Conservation (phyloP, 2,113 vertebrate genomes). For the Trematomus loennbergii region DNA sequence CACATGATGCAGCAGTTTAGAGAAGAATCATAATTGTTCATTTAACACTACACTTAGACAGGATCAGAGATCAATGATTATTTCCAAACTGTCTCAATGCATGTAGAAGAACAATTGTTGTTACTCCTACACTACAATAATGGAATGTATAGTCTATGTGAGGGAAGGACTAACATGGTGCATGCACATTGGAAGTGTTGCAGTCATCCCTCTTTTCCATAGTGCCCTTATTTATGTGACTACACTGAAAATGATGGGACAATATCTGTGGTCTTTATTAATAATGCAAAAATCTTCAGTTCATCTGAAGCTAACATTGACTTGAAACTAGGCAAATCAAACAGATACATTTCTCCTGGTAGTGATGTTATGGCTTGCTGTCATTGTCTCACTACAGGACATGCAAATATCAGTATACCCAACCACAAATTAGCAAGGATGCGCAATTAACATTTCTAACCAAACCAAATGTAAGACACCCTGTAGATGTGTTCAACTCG, state of each 20-base stretch:
- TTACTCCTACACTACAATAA: too few species aligned
- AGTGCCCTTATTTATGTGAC: background rate
- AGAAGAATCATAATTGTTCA: too few species aligned
- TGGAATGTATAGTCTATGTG: background rate
- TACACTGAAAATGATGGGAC: background rate
- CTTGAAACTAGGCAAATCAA: background rate
- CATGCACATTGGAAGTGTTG: background rate
- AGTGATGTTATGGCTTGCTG: background rate
- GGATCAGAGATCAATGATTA: too few species aligned
- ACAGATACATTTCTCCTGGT: background rate
- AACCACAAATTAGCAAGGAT: too few species aligned
- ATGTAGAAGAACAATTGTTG: too few species aligned
- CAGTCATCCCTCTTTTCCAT: background rate
- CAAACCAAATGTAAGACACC: background rate
- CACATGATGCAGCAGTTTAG: too few species aligned
- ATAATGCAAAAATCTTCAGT: too few species aligned
- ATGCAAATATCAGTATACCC: too few species aligned
- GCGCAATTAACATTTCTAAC: background rate
- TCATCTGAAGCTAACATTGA: too few species aligned
- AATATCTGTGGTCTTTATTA: background rate
- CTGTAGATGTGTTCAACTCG: background rate
- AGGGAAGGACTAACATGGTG: background rate
- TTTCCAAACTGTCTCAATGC: too few species aligned
- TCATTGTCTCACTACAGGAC: background rate
- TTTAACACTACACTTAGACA: too few species aligned